Evolutionary conservation across 2,888 invertebrate genomes (phyloP), one percentile per base, ranked within the genome.

Genomic region (Stenurella melanura): DNA sequence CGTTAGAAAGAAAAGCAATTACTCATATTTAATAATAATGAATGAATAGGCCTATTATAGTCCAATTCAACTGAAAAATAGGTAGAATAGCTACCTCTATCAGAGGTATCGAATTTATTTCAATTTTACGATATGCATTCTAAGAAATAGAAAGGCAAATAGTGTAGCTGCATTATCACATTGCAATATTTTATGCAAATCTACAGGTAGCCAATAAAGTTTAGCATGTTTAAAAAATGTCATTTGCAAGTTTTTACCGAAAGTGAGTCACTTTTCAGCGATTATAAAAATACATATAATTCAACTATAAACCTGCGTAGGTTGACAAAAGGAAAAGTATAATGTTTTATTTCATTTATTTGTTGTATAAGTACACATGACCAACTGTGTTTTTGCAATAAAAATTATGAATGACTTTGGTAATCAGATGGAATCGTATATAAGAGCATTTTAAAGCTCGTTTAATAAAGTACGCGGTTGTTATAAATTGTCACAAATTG

Each of bases 301-400:
- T 18, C 19, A 63, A 58, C 38, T 34, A 38, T 19, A 38, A 61
- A 69, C 30, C 63, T 54, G 61, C 63, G 63, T 61, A 30, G 72
- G 72, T 42, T 63, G 61, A 42, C 54, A 63, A 72, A 72, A 72
- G 63, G 42, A 72, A 72, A 72, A 63, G 61, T 30, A 72, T 54
- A 54, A 57, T 50, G 54, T 72, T 72, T 72, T 60, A 58, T 72
- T 67, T 70, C 56, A 57, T 70, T 70, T 42, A 54, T 72, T 72
- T 72, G 54, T 72, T 61, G 72, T 54, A n/a, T n/a, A n/a, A n/a
- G n/a, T n/a, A 26, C 61, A 70, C 72, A 71, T 71, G 72, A 72
- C 72, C 72, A 72, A 72, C 72, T 72, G 72, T 72, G 72, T 63
- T 63, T 72, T 63, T 63, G 56, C 63, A 54, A 61, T 26, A 61